Percentiles rank a stretch among this genome's conserved stretches.
Conservation (phyloP, 1,140 invertebrate genomes). For the Drosophila arizonae region DNA sequence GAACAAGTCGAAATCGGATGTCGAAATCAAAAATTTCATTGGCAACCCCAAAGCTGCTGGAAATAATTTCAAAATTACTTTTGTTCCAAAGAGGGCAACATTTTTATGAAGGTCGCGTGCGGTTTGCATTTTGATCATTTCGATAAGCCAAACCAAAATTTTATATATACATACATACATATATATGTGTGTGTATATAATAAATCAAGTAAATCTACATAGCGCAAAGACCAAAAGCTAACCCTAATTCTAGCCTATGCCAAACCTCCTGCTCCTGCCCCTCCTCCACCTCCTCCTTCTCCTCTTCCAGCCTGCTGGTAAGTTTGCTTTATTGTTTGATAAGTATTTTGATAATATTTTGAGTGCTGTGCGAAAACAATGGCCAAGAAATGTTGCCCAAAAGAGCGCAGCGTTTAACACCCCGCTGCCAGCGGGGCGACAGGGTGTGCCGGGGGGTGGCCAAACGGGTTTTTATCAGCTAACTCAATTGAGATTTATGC, state of each 20-base stretch:
- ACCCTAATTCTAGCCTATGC: conserved; percentile 34
- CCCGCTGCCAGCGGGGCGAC: conserved; percentile 35
- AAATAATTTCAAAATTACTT: conserved; percentile 78
- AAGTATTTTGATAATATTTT: conserved; percentile 78
- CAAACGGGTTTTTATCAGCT: conserved; percentile 34
- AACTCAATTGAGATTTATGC: conserved; percentile 68
- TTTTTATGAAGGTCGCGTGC: conserved; percentile 82
- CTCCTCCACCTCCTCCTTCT: neutral
- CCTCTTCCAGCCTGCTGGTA: conserved; percentile 33
- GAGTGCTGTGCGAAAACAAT: conserved; percentile 48
- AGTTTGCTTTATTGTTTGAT: conserved; percentile 72
- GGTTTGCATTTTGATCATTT: conserved; percentile 56
- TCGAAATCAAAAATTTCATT: conserved; percentile 49
- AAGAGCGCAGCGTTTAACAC: conserved; percentile 55
- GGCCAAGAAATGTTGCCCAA: conserved; percentile 5
- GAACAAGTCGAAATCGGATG: conserved; percentile 35
- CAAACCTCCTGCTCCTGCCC: neutral
- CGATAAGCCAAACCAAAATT: conserved; percentile 33
- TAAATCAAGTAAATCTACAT: conserved; percentile 60
- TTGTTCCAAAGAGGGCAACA: conserved; percentile 38
- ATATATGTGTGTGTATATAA: too few species aligned
- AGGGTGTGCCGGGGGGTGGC: neutral
- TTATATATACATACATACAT: conserved; percentile 12
- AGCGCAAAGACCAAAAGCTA: conserved; percentile 43
- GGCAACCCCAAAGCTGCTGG: conserved; percentile 57